These are phyloP conservation scores for Teleogryllus oceanicus DNA, from an alignment of 2,888 invertebrate species.

Conservation along the genomic window DNA sequence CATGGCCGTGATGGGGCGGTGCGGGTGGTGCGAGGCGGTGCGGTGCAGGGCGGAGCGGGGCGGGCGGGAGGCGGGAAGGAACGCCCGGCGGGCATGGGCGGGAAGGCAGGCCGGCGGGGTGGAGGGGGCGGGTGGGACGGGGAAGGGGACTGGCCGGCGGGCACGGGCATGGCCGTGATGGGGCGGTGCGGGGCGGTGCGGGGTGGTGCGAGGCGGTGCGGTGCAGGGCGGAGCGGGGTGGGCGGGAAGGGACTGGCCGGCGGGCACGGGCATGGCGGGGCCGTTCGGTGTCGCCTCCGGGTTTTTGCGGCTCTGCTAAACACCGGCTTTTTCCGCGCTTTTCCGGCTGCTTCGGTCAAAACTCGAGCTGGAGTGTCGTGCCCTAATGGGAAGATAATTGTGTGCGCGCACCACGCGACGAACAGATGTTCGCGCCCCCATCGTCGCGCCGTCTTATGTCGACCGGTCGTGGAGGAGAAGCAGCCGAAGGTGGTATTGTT, in stretches of 20 bases:
- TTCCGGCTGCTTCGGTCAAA: neutral
- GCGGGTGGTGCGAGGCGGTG: neutral
- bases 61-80: neutral
- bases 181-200: no score
- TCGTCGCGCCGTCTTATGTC: no score
- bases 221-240: no score
- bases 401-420: neutral
- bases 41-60: neutral
- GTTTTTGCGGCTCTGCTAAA: neutral
- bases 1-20: no score
- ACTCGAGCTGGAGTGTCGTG: neutral
- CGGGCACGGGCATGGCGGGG: neutral
- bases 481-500: no score
- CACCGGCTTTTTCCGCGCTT: slow-evolving; percentile 7
- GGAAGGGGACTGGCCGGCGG: no score
- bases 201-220: no score
- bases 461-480: no score
- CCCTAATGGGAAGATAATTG: slow-evolving; percentile 18
- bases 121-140: no score
- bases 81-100: neutral
- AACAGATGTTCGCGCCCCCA: neutral
- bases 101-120: neutral
- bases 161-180: no score
- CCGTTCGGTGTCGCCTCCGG: neutral
- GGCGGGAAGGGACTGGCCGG: neutral